These are phyloP conservation scores for Thysanoteuthis rhombus DNA, from an alignment of 2,888 invertebrate genomes.

Conservation along the genomic window DNA sequence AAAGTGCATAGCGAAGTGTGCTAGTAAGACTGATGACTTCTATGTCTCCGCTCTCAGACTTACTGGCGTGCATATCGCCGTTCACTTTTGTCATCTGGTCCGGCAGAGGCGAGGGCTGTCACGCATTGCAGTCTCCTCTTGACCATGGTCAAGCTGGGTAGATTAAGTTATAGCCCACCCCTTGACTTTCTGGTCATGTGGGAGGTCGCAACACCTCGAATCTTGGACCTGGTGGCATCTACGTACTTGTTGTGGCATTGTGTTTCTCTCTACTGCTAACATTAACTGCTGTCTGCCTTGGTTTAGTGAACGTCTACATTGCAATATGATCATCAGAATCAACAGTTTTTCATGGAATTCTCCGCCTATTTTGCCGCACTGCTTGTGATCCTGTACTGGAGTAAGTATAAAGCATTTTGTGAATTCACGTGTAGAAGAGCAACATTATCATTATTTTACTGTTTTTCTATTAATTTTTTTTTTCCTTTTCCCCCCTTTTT, in stretches of 20 bases:
- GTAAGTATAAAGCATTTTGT: constrained; percentile 24
- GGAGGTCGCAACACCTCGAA: constrained; percentile 29
- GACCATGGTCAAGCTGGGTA: constrained; percentile 33
- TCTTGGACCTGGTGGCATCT: constrained; percentile 32
- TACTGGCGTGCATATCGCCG: constrained; percentile 28
- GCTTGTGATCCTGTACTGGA: constrained; percentile 31
- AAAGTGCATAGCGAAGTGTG: constrained; percentile 30
- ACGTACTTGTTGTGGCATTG: constrained; percentile 28
- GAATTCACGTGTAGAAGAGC: not conserved
- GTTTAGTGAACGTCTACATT: constrained; percentile 31
- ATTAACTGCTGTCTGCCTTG: constrained; percentile 29
- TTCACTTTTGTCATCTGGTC: constrained; percentile 30
- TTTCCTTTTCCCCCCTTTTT: not conserved
- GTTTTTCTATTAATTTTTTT: not conserved
- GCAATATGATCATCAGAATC: constrained; percentile 29
- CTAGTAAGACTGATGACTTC: constrained; percentile 32
- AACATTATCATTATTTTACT: not conserved
- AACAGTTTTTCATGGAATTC: constrained; percentile 31
- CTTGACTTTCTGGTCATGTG: constrained; percentile 33
- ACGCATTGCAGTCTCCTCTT: constrained; percentile 29
- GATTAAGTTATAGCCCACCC: constrained; percentile 32
- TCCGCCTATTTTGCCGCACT: constrained; percentile 23
- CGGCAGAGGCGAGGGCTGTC: constrained; percentile 27
- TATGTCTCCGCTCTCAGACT: constrained; percentile 30
- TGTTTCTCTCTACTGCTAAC: constrained; percentile 30